Base-by-base conservation (phyloP, 1,140 invertebrate genomes). In the Camponotus vicinus region DNA sequence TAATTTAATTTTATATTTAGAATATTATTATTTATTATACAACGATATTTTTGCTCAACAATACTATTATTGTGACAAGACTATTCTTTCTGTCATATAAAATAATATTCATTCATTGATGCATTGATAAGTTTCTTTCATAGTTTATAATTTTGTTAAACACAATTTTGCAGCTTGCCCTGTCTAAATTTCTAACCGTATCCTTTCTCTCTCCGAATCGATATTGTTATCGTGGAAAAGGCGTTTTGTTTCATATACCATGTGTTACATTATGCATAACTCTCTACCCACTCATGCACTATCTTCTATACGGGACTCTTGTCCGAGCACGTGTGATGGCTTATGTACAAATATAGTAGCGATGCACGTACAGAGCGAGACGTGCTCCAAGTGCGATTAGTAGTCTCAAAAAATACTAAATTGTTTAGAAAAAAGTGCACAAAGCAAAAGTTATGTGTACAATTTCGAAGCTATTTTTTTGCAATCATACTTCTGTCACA, bases 181-280 rank as follows among this genome's bases (percentile, higher is more conserved):
- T 61, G 21, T 45, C 61, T 52, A 9, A 52, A 52, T 66, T 66
- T 49, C 18, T 42, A 64, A 11, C 18, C 11, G 32, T 66, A 66
- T 78, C 27, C 27, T 34, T 9, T 18, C 27, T 18, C 40, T 34
- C 27, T 18, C 27, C 2, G 7, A 61, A 78, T 78, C 76, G 76
- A 78, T 78, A 66, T 52, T 78, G 61, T 78, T 78, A 78, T 78
- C 76, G 40, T 11, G 61, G 32, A 66, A 32, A 52, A 78, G 76
- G 61, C 42, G 76, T 78, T 78, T 78, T 78, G 76, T 78, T 78
- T 78, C 76, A 52, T 67, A 52, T 67, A 37, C 42, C n/a, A 49
- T 42, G 61, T 78, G 61, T 78, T 78, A 78, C 61, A 78, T 78
- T 78, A 78, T 78, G 76, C 76, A 78, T 78, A 78, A 78, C 61